phyloP scores from a whole-genome alignment of 1,140 invertebrate species.

The Brachionus asplanchnoidis region DNA sequence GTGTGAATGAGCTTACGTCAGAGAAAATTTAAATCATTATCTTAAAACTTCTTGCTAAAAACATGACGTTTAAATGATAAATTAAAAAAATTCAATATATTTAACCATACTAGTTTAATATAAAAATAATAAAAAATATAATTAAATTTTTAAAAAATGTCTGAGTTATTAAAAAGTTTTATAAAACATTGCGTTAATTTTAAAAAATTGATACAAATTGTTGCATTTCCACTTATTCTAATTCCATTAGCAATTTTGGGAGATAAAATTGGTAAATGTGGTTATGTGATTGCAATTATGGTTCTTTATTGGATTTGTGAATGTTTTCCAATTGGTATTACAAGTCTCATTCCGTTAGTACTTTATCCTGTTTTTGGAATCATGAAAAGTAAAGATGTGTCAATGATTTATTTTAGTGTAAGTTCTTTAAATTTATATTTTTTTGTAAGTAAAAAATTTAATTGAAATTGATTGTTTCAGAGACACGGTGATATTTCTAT shows the following conservation, averaged over 20 bases:
- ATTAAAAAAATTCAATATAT: too few relatives aligned
- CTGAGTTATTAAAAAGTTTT: too few relatives aligned
- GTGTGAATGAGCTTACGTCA: too few relatives aligned
- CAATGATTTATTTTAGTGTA: constrained; percentile 54
- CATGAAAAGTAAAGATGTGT: constrained; percentile 48
- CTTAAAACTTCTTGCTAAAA: too few relatives aligned
- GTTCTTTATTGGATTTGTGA: constrained; percentile 57
- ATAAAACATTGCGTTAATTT: not conserved
- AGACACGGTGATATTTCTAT: too few relatives aligned
- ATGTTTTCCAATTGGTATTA: constrained; percentile 57
- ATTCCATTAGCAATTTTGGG: not conserved
- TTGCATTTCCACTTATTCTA: not conserved
- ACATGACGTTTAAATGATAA: too few relatives aligned
- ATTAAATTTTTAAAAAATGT: too few relatives aligned
- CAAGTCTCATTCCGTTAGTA: constrained; percentile 57
- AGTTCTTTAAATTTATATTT: not conserved
- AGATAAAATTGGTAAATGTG: not conserved
- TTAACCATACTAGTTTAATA: too few relatives aligned
- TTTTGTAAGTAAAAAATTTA: too few relatives aligned
- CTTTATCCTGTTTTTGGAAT: constrained; percentile 57
- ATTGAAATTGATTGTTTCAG: too few relatives aligned
- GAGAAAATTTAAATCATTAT: too few relatives aligned
- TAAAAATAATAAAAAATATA: too few relatives aligned
- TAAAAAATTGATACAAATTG: constrained; percentile 6
- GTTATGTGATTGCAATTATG: constrained; percentile 2